Evolutionary conservation across 2,797 vertebrate species (phyloP), one percentile per base, ranked within the genome.

Genomic region (Mareca strepera): DNA sequence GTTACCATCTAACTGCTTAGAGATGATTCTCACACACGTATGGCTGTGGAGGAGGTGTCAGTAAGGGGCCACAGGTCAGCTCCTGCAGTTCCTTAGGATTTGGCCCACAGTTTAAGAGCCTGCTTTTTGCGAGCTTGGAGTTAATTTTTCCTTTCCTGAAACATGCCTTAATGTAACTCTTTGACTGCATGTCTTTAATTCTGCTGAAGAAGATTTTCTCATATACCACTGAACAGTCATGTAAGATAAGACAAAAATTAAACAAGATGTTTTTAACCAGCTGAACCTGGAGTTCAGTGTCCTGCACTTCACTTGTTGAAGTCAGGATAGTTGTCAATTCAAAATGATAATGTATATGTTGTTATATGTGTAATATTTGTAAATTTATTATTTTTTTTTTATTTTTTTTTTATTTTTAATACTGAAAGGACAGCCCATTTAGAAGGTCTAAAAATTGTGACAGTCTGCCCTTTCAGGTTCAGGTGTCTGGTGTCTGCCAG

Each of bases 391-490:
- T 35, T 48, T 23, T 23, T n/a, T 26, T 50, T 11, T 48, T 43
- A 4, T 12, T 50, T 12, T 50, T 23, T 48, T 15, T 26, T 16
- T 16, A 26, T 39, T 0, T 31, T 16, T 43, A n/a, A 52, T 74
- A 68, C 12, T 72, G 39, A 70, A 90, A 23, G 33, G 53, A 53
- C 31, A 87, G 25, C 20, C 16, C 39, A 16, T 83, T 90, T 92
- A 55, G 93, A 91, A 92, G 48, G 67, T 67, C 39, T 93, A 60
- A 92, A 91, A 82, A 72, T 4, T 80, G 64, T 81, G 72, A 41
- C 13, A 59, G 70, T n/a, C 31, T 94, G 72, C 31, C 39, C 31
- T 86, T 92, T 91, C 52, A 77, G 43, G 73, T 73, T 86, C 66
- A 41, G 4, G 3, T 75, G 64, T 73, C 77, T 93, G 50, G 3